These are phyloP conservation scores for Phataginus tricuspis DNA, from an alignment of 2,797 vertebrate species.

Conservation along the genomic window DNA sequence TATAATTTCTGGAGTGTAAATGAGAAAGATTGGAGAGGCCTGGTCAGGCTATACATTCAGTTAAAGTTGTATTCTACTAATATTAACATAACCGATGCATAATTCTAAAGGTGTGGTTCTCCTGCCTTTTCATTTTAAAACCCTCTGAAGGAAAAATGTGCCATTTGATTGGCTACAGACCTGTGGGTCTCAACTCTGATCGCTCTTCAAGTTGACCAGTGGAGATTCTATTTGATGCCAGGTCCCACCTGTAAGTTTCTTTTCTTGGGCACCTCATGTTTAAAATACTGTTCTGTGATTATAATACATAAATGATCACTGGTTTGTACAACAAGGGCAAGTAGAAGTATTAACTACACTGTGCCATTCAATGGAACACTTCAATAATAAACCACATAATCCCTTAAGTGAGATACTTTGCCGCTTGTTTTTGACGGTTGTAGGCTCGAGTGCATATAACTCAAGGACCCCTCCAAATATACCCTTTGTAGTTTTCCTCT, in stretches of 20 bases:
- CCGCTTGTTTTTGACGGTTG: background rate
- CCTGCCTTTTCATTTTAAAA: background rate
- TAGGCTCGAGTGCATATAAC: background rate
- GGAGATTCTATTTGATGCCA: background rate
- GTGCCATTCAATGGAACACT: background rate
- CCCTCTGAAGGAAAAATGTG: background rate
- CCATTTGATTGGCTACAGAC: background rate
- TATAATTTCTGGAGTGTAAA: slow-evolving; percentile 45
- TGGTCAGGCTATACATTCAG: background rate
- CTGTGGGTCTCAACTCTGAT: background rate
- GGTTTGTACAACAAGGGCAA: background rate
- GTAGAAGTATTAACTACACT: background rate
- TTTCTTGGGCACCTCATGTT: background rate
- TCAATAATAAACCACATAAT: background rate
- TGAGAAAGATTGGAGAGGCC: background rate
- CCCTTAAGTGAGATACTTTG: background rate
- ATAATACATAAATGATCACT: background rate
- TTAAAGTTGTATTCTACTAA: slow-evolving; percentile 25
- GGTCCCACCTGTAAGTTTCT: background rate
- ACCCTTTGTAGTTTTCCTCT: background rate
- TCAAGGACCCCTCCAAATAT: background rate
- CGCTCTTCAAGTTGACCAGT: background rate
- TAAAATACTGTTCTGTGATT: background rate
- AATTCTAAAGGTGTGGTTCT: background rate
- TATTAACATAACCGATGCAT: background rate